Conservation (phyloP, 2,888 invertebrate genomes). For the Xestia ashworthii region DNA sequence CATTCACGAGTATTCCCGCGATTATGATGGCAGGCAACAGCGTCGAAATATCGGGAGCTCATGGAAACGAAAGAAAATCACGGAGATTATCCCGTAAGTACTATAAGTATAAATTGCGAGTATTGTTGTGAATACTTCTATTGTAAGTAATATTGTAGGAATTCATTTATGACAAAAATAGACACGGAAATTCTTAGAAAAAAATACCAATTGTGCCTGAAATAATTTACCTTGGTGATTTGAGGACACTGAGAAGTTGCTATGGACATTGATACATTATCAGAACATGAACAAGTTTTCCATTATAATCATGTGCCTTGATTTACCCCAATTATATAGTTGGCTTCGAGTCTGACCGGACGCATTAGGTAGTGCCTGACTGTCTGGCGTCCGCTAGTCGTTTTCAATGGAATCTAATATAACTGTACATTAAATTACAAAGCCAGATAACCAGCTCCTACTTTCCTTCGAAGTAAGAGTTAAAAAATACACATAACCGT, state of each 20-base stretch:
- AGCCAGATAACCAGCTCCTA: conserved; percentile 8
- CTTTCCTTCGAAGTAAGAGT: conserved; percentile 18
- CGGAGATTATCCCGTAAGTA: no score
- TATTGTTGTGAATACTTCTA: no score
- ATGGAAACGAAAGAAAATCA: no score
- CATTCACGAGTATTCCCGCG: no score
- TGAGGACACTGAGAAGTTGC: neutral
- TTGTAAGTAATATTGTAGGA: neutral
- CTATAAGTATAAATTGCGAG: no score
- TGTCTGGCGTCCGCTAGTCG: neutral
- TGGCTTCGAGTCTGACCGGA: neutral
- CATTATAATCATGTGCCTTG: neutral
- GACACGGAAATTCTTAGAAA: neutral
- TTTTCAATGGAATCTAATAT: neutral
- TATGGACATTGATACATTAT: neutral
- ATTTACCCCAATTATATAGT: neutral
- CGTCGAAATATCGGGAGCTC: no score
- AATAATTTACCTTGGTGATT: neutral
- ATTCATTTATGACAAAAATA: neutral
- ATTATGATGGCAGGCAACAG: no score
- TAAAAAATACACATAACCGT: conserved; percentile 56
- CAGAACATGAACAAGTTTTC: neutral
- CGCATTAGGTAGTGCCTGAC: neutral
- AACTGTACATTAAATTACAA: conserved; percentile 27
- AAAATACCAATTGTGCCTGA: neutral